phyloP scores from a whole-genome alignment of 1,140 invertebrate genomes.

The Drosophila pandora region DNA sequence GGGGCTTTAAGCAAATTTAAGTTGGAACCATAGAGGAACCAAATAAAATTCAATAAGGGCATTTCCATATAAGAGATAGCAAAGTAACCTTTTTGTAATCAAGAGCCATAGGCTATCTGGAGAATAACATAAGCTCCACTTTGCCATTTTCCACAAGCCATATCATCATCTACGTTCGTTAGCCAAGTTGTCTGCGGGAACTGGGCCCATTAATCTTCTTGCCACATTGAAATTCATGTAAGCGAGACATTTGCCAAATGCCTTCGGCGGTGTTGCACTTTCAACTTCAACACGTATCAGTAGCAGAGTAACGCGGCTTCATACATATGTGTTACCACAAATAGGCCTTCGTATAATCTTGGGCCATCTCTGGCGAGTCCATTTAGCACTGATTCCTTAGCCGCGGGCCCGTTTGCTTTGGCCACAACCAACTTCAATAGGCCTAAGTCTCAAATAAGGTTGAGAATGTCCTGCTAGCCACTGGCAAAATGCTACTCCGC shows the following conservation, averaged over 20 bases:
- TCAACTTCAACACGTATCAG: conserved; percentile 35
- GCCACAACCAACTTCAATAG: conserved; percentile 52
- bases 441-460: conserved; percentile 29
- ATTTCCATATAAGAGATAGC: conserved; percentile 4
- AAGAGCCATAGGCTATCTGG: conserved; percentile 22
- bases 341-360: conserved; percentile 28
- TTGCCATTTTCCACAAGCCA: conserved; percentile 12
- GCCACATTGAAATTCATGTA: conserved; percentile 52
- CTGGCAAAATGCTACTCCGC: conserved; percentile 34
- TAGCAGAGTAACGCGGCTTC: conserved; percentile 11
- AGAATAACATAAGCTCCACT: conserved; percentile 33
- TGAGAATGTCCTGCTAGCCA: conserved; percentile 21
- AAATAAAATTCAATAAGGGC: conserved; percentile 18
- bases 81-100: not conserved
- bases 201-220: conserved; percentile 64
- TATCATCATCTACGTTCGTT: conserved; percentile 11
- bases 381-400: conserved; percentile 49
- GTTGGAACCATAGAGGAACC: not conserved
- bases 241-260: conserved; percentile 44
- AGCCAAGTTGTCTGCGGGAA: conserved; percentile 39
- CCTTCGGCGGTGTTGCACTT: conserved; percentile 34
- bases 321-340: not conserved
- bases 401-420: conserved; percentile 60
- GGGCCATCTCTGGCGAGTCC: conserved; percentile 43
- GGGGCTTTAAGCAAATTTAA: not conserved